These are phyloP conservation scores for Ochlodes sylvanus DNA, from an alignment of 2,888 invertebrate species.

Conservation along the genomic window DNA sequence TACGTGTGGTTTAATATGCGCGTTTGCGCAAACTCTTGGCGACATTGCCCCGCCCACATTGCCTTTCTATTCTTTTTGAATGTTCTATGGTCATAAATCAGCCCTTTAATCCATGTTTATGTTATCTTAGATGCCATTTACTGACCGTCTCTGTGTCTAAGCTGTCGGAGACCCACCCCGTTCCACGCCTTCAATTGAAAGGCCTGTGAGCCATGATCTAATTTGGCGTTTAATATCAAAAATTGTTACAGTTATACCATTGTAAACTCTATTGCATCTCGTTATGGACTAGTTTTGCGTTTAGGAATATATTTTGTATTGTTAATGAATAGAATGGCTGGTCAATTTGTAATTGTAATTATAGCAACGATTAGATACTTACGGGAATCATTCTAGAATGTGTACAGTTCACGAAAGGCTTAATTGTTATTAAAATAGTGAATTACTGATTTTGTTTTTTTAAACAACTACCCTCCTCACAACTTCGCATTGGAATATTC, in stretches of 20 bases:
- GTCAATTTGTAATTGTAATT: not conserved
- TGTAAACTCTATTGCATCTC: too few species aligned
- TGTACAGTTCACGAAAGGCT: not conserved
- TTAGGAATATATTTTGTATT: not conserved
- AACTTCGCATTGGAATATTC: too few species aligned
- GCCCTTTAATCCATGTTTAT: too few species aligned
- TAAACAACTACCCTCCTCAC: too few species aligned
- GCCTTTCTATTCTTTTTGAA: too few species aligned
- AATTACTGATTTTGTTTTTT: too few species aligned
- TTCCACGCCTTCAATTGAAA: constrained; percentile 18
- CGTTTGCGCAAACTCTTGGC: too few species aligned
- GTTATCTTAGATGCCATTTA: too few species aligned
- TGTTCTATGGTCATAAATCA: too few species aligned
- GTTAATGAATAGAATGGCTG: not conserved
- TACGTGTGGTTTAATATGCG: too few species aligned
- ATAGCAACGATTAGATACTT: not conserved
- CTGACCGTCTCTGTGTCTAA: not conserved
- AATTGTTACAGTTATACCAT: not conserved
- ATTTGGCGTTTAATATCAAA: not conserved
- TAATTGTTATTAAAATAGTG: constrained; percentile 14
- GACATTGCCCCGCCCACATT: too few species aligned
- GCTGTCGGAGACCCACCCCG: not conserved
- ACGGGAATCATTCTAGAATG: not conserved
- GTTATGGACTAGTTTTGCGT: too few species aligned
- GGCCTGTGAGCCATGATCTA: constrained; percentile 30